A percentile compares a stretch with the other conserved stretches of the same genome.
Evolutionary conservation across 2,888 invertebrate species (phyloP).

Genomic region (Amblyteles armatorius): DNA sequence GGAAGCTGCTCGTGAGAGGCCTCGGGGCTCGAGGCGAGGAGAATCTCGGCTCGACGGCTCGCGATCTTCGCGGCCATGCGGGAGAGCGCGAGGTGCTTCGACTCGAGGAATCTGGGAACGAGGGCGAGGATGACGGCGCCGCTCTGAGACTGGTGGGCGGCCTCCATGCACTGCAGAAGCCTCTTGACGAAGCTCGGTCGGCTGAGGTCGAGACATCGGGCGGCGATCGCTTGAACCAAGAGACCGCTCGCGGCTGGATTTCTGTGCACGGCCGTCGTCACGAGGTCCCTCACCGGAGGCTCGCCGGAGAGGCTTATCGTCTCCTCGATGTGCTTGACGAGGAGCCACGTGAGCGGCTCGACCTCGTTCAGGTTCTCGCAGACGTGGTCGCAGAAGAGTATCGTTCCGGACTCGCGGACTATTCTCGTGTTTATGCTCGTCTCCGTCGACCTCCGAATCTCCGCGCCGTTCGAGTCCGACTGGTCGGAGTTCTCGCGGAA

Average conservation of each 20-base stretch:
- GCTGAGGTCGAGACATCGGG: constrained; percentile 86
- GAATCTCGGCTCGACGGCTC: constrained; percentile 88
- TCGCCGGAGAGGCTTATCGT: constrained; percentile 89
- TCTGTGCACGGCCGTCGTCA: constrained; percentile 87
- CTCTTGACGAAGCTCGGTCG: constrained; percentile 90
- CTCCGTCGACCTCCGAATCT: background rate
- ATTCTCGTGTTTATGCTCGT: constrained; percentile 87
- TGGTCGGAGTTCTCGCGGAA: constrained; percentile 23
- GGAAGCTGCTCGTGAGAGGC: constrained; percentile 88
- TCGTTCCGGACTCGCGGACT: constrained; percentile 88
- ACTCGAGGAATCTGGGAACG: constrained; percentile 88
- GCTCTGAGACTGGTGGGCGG: constrained; percentile 90
- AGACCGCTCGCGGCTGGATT: constrained; percentile 89
- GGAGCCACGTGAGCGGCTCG: constrained; percentile 91
- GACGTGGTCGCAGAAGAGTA: constrained; percentile 92
- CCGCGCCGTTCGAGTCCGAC: background rate
- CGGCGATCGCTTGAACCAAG: constrained; percentile 90
- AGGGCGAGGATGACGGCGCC: constrained; percentile 89
- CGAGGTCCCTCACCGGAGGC: constrained; percentile 88
- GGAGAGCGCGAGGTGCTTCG: constrained; percentile 89
- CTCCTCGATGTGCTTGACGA: constrained; percentile 90
- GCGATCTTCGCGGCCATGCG: constrained; percentile 91
- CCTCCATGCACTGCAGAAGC: constrained; percentile 89
- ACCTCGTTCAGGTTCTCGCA: constrained; percentile 90
- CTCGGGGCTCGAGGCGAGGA: constrained; percentile 88